Conservation (phyloP, 2,797 vertebrate genomes). For the Malurus leucopterus region DNA sequence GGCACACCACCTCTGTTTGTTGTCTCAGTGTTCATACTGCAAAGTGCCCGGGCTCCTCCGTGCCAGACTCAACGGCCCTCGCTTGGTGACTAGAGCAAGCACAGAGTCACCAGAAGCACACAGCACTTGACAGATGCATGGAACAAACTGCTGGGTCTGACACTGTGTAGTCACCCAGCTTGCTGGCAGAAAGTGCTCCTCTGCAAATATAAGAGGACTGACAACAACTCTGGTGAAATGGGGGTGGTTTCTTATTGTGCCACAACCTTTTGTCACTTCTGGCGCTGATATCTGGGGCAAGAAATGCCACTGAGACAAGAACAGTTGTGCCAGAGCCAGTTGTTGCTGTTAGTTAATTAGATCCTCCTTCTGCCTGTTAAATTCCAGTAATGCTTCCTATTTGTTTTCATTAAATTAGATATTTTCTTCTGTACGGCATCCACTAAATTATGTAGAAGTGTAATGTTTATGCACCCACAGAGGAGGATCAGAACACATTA, state of each 20-base stretch:
- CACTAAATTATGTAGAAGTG: neutral
- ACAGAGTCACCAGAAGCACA: neutral
- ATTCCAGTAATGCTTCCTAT: constrained; percentile 25
- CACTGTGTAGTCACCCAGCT: neutral
- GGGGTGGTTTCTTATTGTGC: neutral
- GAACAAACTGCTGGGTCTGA: neutral
- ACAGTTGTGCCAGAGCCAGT: neutral
- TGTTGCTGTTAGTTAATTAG: constrained; percentile 36
- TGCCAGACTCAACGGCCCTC: neutral
- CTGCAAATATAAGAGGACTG: neutral
- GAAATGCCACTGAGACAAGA: constrained; percentile 16
- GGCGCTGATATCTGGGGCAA: neutral
- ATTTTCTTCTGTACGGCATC: neutral
- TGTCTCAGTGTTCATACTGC: neutral
- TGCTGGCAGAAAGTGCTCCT: neutral
- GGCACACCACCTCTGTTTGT: neutral
- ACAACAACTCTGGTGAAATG: neutral
- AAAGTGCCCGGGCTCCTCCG: neutral
- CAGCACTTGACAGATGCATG: neutral
- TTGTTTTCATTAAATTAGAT: constrained; percentile 42
- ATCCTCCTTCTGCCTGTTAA: constrained; percentile 28
- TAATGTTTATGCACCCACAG: neutral
- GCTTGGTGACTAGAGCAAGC: neutral
- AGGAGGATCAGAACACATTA: neutral
- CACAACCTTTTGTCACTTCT: neutral